These are phyloP conservation scores for Percopsis transmontana DNA, from an alignment of 2,113 vertebrate species.

Conservation along the genomic window DNA sequence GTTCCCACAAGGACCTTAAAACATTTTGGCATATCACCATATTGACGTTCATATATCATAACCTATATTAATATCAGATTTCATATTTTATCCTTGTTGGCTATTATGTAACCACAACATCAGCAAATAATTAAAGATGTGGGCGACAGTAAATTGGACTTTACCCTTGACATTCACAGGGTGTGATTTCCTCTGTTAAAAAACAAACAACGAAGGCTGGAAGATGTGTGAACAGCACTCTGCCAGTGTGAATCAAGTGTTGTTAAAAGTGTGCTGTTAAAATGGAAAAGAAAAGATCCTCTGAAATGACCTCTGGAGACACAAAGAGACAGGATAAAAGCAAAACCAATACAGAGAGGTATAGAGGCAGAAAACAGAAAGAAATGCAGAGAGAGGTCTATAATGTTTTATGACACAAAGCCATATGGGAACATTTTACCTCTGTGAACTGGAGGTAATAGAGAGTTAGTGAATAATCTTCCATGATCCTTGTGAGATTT, in stretches of 20 bases:
- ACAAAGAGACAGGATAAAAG: background rate
- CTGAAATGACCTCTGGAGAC: background rate
- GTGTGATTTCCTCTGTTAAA: conserved; percentile 4
- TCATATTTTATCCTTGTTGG: no score
- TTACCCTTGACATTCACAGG: conserved; percentile 38
- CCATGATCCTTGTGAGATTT: no score
- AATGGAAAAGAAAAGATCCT: conserved; percentile 32
- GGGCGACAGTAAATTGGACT: background rate
- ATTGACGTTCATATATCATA: background rate
- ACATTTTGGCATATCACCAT: background rate
- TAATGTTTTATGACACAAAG: no score
- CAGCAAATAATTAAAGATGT: background rate
- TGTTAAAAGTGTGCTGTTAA: conserved; percentile 22
- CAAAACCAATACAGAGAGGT: background rate
- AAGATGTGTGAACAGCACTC: conserved; percentile 54
- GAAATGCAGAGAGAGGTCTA: background rate
- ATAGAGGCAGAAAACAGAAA: background rate
- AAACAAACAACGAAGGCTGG: conserved; percentile 21
- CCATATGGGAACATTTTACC: no score
- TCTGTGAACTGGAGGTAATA: no score
- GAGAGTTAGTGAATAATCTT: no score
- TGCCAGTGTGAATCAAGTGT: conserved; percentile 68
- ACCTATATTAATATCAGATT: no score
- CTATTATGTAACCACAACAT: no score
- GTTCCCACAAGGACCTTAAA: background rate